These are phyloP conservation scores for Saccopteryx bilineata DNA, from an alignment of 2,113 vertebrate species.

Conservation along the genomic window DNA sequence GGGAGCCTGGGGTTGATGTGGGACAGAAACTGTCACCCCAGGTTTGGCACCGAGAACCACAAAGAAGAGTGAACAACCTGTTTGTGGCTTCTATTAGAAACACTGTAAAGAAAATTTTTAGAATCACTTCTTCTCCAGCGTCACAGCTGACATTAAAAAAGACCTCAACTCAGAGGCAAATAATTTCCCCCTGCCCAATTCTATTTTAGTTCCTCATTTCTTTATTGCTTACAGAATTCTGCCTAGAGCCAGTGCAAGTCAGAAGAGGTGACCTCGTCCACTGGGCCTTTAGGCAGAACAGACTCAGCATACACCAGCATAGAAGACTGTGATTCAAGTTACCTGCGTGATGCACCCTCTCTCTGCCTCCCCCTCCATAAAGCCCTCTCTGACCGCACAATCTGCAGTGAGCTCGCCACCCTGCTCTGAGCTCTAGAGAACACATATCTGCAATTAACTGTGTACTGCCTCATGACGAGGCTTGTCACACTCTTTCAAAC, in stretches of 20 bases:
- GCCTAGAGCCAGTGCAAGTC: background rate
- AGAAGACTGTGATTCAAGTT: slow-evolving; percentile 24
- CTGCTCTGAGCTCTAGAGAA: background rate
- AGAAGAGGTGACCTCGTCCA: background rate
- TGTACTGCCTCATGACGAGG: background rate
- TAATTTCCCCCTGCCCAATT: background rate
- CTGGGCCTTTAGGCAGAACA: background rate
- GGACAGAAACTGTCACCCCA: slow-evolving; percentile 40
- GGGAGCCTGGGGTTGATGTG: background rate
- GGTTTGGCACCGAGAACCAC: background rate
- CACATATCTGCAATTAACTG: slow-evolving; percentile 8
- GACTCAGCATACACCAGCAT: background rate
- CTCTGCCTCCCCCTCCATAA: background rate
- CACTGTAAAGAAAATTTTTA: background rate
- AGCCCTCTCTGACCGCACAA: background rate
- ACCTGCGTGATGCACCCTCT: background rate
- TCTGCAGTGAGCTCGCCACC: too few relatives aligned
- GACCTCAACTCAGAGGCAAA: slow-evolving; percentile 14
- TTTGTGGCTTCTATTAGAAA: slow-evolving; percentile 31
- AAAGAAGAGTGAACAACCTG: background rate
- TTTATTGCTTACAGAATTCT: slow-evolving; percentile 32
- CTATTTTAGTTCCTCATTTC: background rate
- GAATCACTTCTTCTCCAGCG: background rate
- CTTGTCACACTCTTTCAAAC: background rate
- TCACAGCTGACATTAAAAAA: background rate